Base-by-base conservation (phyloP, 2,113 vertebrate species). In the Epinephelus fuscoguttatus region DNA sequence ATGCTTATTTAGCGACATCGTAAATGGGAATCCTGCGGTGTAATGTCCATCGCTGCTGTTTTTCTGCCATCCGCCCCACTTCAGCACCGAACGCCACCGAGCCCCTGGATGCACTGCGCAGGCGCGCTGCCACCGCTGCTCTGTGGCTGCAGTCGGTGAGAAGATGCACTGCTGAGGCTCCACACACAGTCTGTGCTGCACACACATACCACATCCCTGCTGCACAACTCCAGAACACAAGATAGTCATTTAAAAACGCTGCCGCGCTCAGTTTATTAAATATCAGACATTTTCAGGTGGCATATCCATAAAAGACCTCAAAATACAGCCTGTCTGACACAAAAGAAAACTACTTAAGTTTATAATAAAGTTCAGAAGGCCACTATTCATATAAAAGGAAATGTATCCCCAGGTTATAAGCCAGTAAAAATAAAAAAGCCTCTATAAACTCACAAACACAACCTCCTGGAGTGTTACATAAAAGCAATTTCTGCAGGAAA, bases 11-110 rank as follows among this genome's bases (percentile, higher is more conserved):
- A 92, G 83, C 80, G 90, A 79, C 93, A 92, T 90, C 47, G 79
- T 89, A 76, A 74, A 84, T 27, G 88, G 84, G 70, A 91, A 92
- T 92, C 92, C 92, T 55, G 93, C 87, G 86, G 92, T 93, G 86
- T 92, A 92, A 93, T 78, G 92, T 95, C 95, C 95, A 95, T 95
- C 94, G 93, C 92, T 84, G 93, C 92, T 91, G 92, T 92, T 94
- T 90, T 94, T 91, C 94, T 93, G 93, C 94, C 95, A 96, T 96
- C 95, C 96, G 95, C 96, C 95, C 96, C 95, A 95, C 95, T 96
- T 96, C 96, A 96, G 95, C 95, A 96, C 95, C 96, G 94, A 96
- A 92, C 94, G 89, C 94, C 93, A 93, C 95, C 95, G 95, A 95
- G 95, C 94, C 94, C 94, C 93, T 93, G 95, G 94, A 94, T 94